Base-by-base conservation (phyloP, 2,888 invertebrate genomes). In the Scotopteryx bipunctaria region DNA sequence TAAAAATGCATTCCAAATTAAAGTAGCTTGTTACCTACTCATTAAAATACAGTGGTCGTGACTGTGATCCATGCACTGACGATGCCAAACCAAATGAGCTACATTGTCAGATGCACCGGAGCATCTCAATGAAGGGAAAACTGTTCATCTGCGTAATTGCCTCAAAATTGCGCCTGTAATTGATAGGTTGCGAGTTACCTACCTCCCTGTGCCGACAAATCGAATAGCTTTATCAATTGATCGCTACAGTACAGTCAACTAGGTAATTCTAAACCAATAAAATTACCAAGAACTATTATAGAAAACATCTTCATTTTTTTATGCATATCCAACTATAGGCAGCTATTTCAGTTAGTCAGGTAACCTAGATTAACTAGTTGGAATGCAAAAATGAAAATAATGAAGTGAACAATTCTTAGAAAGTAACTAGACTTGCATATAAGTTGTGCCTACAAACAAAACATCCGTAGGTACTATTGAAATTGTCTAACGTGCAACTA, bases 71-170 rank as follows among this genome's bases (percentile, higher is more conserved):
- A 37, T 45, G n/a, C n/a, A n/a, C 19, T 17, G 11, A 41, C 25
- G 25, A 35, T 9, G 25, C 17, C 16, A 29, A n/a, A n/a, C 31
- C 33, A 46, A 52, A 52, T 31, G 52, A 52, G 25, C 46, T 27
- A 36, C 14, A 55, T 53, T 53, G 53, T 47, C 21, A 46, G 45
- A 21, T 50, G 50, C 45, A 50, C 16, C 16, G 16, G 23, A 37
- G 37, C 52, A 59, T 54, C 52, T 50, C 51, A 31, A 58, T 60
- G 57, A 57, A 59, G 62, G 58, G 62, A 58, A 58, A 63, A 58
- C 60, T 54, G 57, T 36, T 58, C 46, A 48, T 59, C 58, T 51
- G 55, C 47, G 55, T 55, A 60, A 63, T 60, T 63, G 60, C 55
- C 50, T 58, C 56, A 55, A 63, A 51, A 63, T 60, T 56, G 58